Evolutionary conservation across 2,113 vertebrate genomes (phyloP).

Genomic region (Callaeas wilsoni): DNA sequence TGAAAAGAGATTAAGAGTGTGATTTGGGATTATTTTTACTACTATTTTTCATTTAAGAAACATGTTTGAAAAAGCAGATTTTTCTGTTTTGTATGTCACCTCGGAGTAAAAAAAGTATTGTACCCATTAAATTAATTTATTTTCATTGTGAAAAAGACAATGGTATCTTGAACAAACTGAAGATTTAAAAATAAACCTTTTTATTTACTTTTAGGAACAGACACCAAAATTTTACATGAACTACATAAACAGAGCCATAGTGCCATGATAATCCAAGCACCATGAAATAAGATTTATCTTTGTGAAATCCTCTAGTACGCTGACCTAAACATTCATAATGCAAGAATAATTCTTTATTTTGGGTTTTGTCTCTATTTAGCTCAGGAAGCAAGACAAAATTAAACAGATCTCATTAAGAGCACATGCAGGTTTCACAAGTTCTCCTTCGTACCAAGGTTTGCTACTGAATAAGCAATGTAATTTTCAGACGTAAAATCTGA

Average conservation of each 20-base stretch:
- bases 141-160: neutral
- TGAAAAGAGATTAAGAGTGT: neutral
- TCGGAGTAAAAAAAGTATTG: neutral
- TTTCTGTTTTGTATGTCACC: neutral
- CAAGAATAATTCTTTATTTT: neutral
- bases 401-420: neutral
- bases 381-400: neutral
- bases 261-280: neutral
- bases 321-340: neutral
- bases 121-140: neutral
- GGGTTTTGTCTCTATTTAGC: neutral
- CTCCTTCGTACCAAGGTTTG: neutral
- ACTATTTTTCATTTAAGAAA: neutral
- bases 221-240: neutral
- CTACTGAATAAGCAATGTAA: neutral
- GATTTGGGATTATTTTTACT: neutral
- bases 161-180: neutral
- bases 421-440: neutral
- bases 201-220: neutral
- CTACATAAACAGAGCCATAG: neutral
- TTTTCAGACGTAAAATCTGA: neutral
- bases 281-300: neutral
- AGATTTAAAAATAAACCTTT: neutral
- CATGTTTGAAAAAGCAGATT: neutral
- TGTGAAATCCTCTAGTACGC: neutral